phyloP scores from a whole-genome alignment of 1,140 invertebrate species.

The Drosophila santomea region DNA sequence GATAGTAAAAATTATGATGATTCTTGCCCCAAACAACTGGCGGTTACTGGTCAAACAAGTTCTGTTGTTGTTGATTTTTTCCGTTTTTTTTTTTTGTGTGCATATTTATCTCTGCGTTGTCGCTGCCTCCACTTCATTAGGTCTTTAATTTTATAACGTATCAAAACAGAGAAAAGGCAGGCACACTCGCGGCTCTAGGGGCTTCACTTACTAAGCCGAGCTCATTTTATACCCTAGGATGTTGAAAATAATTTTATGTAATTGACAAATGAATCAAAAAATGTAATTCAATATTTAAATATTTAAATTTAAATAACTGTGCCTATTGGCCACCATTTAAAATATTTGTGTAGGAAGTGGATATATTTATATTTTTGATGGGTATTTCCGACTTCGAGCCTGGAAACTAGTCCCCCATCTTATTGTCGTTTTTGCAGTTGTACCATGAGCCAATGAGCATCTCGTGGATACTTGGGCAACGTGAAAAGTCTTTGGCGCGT shows the following conservation, averaged over 20 bases:
- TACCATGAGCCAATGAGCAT: slow-evolving; percentile 38
- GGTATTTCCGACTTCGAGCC: background rate
- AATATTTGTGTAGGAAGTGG: no score
- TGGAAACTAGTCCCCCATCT: background rate
- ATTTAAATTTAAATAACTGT: no score
- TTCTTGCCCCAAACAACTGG: slow-evolving; percentile 72
- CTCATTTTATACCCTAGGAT: slow-evolving; percentile 10
- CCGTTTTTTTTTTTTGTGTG: slow-evolving; percentile 43
- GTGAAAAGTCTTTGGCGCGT: slow-evolving; percentile 78
- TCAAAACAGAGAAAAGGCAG: slow-evolving; percentile 73
- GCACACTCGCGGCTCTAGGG: slow-evolving; percentile 8
- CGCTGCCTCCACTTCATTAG: slow-evolving; percentile 80
- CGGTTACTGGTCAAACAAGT: slow-evolving; percentile 78
- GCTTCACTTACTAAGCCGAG: background rate
- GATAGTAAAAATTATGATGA: slow-evolving; percentile 83
- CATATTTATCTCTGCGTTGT: slow-evolving; percentile 80
- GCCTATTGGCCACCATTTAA: no score
- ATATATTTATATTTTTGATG: background rate
- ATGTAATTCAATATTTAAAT: no score
- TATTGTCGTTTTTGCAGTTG: slow-evolving; percentile 51
- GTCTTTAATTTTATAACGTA: slow-evolving; percentile 83
- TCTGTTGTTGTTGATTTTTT: slow-evolving; percentile 45
- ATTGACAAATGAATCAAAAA: no score
- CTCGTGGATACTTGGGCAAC: slow-evolving; percentile 51
- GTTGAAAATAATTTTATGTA: background rate